Conservation (phyloP, 1,140 invertebrate species). For the Hermetia illucens region DNA sequence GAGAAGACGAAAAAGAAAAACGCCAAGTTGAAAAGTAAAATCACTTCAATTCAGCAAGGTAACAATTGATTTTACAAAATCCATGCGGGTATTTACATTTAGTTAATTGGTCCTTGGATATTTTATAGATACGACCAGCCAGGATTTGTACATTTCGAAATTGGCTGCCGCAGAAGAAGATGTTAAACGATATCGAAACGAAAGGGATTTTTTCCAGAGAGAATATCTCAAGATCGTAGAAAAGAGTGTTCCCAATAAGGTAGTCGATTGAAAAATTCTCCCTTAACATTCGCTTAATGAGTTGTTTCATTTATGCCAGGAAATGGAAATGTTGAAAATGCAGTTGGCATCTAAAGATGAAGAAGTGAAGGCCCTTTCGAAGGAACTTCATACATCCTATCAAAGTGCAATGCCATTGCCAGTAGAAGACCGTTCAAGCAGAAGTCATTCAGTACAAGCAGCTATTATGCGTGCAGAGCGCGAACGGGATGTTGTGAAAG, state of each 20-base stretch:
- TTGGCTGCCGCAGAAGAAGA: slow-evolving; percentile 16
- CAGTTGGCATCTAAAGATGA: slow-evolving; percentile 29
- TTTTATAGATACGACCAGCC: too few species aligned
- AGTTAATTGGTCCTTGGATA: too few species aligned
- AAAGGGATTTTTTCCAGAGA: slow-evolving; percentile 26
- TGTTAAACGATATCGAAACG: slow-evolving; percentile 18
- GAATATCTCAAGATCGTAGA: slow-evolving; percentile 21
- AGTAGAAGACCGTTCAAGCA: too few species aligned
- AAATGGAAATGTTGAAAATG: slow-evolving; percentile 19
- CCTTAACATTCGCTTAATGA: slow-evolving; percentile 1
- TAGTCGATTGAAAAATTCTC: neutral
- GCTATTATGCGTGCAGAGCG: slow-evolving; percentile 19
- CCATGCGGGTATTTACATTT: slow-evolving; percentile 1
- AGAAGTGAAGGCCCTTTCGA: too few species aligned
- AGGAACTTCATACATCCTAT: too few species aligned
- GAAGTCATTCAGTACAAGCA: slow-evolving; percentile 14
- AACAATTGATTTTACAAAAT: neutral
- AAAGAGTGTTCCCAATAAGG: slow-evolving; percentile 17
- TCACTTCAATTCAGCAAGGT: slow-evolving; percentile 16
- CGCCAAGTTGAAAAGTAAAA: slow-evolving; percentile 17
- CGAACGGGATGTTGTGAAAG: slow-evolving; percentile 20
- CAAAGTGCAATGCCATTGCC: too few species aligned
- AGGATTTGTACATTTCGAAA: too few species aligned
- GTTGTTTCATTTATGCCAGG: slow-evolving; percentile 5
- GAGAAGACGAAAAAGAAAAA: slow-evolving; percentile 11